Base-by-base conservation (phyloP, 1,140 invertebrate species). In the Centruroides vittatus region DNA sequence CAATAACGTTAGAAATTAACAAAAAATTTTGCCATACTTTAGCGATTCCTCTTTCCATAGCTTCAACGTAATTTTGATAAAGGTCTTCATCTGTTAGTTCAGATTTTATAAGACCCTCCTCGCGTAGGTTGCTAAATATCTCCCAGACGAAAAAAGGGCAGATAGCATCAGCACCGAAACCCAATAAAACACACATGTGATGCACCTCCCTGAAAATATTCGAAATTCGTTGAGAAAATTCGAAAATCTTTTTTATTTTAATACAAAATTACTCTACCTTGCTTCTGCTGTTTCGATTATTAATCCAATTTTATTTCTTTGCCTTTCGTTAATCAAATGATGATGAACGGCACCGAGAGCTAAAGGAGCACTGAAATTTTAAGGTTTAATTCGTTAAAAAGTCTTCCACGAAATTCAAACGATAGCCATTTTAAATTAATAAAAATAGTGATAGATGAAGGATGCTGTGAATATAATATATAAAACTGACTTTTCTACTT, bases 61-160 rank as follows among this genome's bases (percentile, higher is more conserved):
- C 82, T 51, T 80, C 78, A 34, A 78, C 76, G 73, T 86, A 88
- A 72, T 83, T 86, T 78, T 82, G 76, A 71, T 84, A 97, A 62
- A 98, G 86, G 55, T 85, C 79, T n/a, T 88, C 81, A 71, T 98
- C 89, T 3, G 83, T 83, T 0, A 92, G 77, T 0, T 78, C 78
- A 5, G 81, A 75, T 67, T 87, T 84, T 35, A 98, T 73, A 3
- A 94, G 79, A 3, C 84, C 85, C 73, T 95, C 88, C 61, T 85
- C 81, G 34, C 90, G 79, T 3, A 98, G 78, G 57, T 84, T 80
- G 62, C 81, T 80, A 12, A 92, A 86, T 64, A 93, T 81, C 75
- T 99, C 95, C 73, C 95, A 93, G 5, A 97, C 93, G 63, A 99
- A 75, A 74, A 98, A 99, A 0, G 96, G 95, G 71, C 94, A 98